Conservation (phyloP, 2,113 vertebrate species). For the Oreochromis aureus region DNA sequence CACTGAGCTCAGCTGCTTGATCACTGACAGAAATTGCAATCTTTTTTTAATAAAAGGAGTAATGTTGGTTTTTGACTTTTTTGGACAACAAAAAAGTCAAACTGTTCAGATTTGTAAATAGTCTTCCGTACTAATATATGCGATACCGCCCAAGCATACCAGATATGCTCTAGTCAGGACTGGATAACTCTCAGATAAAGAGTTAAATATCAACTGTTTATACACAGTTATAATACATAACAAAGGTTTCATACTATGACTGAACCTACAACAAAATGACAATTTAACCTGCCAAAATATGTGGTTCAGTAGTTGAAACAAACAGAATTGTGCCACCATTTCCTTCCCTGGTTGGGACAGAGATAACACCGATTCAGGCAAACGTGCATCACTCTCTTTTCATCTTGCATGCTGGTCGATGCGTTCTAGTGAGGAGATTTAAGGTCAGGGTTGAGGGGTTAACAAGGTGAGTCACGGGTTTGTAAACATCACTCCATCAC, state of each 20-base stretch:
- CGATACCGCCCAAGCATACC: neutral
- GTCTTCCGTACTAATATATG: neutral
- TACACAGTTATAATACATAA: neutral
- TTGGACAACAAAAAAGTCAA: neutral
- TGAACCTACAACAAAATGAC: neutral
- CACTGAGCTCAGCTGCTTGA: neutral
- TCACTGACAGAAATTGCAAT: neutral
- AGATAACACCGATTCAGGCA: neutral
- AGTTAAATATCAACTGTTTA: neutral
- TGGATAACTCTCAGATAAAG: neutral
- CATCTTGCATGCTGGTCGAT: constrained; percentile 19
- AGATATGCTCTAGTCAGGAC: neutral
- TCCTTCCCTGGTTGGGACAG: neutral
- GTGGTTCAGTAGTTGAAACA: neutral
- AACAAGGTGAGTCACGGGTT: constrained; percentile 8
- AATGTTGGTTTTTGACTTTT: neutral
- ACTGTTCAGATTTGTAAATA: neutral
- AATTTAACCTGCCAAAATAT: neutral
- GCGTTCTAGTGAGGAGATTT: neutral
- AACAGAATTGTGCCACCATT: neutral
- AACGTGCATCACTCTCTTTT: constrained; percentile 35
- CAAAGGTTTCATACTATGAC: neutral
- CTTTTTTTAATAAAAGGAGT: neutral
- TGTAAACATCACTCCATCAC: constrained; percentile 23
- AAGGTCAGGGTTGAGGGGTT: neutral